Evolutionary conservation across 23 tunicate genomes (phyloP), one percentile per base, ranked within the genome.

Genomic region (Trididemnum miniatum): DNA sequence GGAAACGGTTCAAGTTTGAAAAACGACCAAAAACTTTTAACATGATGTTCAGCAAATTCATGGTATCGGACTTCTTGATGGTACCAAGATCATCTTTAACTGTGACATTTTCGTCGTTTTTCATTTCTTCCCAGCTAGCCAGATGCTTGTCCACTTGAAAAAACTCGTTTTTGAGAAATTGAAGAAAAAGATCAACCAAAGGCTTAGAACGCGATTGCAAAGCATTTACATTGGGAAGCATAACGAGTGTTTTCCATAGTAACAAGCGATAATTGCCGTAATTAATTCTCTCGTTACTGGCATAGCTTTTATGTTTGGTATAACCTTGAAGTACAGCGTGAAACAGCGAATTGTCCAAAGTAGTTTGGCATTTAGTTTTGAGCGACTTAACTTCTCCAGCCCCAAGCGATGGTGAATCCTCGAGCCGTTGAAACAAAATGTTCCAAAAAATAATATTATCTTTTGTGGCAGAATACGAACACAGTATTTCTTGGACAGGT

Each of bases 81-180:
- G 22, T 9, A n/a, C 29, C 29, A 1, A 37, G 9, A 69, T n/a
- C 29, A 62, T 15, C 69, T 3, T 9, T 2, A 5, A 30, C 20
- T 2, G 37, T 20, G 0, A 51, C 77, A 40, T 54, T 49, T 1
- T 72, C 59, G 35, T 67, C 77, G 25, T 44, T 84, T 1, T 24
- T 22, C 65, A 93, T 49, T 65, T 80, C 69, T 76, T 88, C 89
- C 18, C 31, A 29, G 2, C 71, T 50, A n/a, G 87, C 54, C 27
- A 76, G 71, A 35, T 66, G 38, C 34, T 85, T 80, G 51, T 93
- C 98, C 34, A 84, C 92, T 51, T 59, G 52, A 65, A 40, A 88
- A 78, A 89, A 81, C 72, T 93, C 98, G n/a, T 84, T 76, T 62
- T 88, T 88, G 59, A 93, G 23, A 60, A 67, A 93, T 23, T 76